These are phyloP conservation scores for Tribolium castaneum DNA, from an alignment of 1,140 invertebrate species.

Conservation along the genomic window DNA sequence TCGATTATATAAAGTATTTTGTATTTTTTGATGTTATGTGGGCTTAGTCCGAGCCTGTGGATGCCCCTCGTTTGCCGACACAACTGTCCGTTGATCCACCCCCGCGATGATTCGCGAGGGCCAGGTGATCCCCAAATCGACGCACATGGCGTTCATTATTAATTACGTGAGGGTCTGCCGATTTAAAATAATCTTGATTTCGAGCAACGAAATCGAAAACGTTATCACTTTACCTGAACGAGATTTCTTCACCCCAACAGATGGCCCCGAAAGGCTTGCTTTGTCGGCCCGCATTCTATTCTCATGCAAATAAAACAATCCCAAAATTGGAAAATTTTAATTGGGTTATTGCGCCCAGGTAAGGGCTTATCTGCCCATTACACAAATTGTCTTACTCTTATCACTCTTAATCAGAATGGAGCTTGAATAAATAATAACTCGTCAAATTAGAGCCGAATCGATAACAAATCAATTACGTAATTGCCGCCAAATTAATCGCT, in stretches of 20 bases:
- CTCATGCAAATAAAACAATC: neutral
- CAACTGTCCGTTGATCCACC: constrained; percentile 39
- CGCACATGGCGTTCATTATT: constrained; percentile 54
- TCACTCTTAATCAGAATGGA: constrained; percentile 46
- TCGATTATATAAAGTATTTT: neutral
- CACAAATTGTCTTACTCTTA: constrained; percentile 42
- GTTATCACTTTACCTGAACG: neutral
- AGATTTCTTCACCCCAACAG: neutral
- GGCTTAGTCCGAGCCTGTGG: neutral
- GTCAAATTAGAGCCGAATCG: constrained; percentile 2
- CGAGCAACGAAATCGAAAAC: constrained; percentile 14
- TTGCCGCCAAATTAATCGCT: constrained; percentile 24
- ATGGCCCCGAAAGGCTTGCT: neutral
- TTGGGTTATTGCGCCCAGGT: neutral
- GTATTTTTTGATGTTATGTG: no score
- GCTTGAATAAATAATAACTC: constrained; percentile 40
- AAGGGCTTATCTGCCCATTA: constrained; percentile 37
- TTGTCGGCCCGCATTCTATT: neutral
- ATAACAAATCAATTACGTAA: constrained; percentile 33
- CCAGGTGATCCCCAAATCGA: constrained; percentile 55
- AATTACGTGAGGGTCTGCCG: constrained; percentile 48
- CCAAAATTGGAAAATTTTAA: neutral
- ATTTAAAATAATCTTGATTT: constrained; percentile 37
- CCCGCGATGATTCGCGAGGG: constrained; percentile 32
- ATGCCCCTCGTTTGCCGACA: constrained; percentile 39